phyloP scores from a whole-genome alignment of 2,888 invertebrate genomes.

The Thymelicus lineola region DNA sequence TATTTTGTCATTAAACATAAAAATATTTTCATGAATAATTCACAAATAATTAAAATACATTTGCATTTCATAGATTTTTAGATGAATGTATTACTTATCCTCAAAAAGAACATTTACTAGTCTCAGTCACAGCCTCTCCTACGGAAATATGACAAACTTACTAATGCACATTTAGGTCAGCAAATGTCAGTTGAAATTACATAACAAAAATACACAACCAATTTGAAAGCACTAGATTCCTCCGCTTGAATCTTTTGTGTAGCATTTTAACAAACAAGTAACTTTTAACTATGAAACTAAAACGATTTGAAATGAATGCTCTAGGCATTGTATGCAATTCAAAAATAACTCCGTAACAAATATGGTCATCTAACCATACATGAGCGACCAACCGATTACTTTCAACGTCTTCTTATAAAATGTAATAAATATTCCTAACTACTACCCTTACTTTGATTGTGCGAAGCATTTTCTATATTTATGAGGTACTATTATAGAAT shows the following conservation, averaged over 20 bases:
- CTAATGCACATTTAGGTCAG: slow-evolving; percentile 33
- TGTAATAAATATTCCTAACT: no score
- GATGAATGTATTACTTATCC: not conserved
- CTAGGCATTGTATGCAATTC: slow-evolving; percentile 16
- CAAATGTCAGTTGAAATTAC: slow-evolving; percentile 27
- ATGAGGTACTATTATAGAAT: no score
- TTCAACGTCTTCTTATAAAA: not conserved
- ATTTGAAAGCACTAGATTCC: slow-evolving; percentile 28
- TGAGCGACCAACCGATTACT: slow-evolving; percentile 17
- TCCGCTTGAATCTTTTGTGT: slow-evolving; percentile 35
- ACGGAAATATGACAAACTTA: slow-evolving; percentile 25
- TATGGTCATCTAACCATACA: slow-evolving; percentile 14
- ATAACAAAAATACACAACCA: slow-evolving; percentile 34
- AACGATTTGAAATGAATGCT: slow-evolving; percentile 11
- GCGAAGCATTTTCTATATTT: no score
- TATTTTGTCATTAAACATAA: no score
- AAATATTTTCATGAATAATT: no score
- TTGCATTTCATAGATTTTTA: no score
- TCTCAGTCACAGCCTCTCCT: slow-evolving; percentile 14
- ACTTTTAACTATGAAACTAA: slow-evolving; percentile 21
- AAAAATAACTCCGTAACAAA: slow-evolving; percentile 1
- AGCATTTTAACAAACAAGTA: slow-evolving; percentile 29
- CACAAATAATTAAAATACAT: no score
- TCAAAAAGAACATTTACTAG: not conserved
- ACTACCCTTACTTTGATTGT: no score